Evolutionary conservation across 2,888 invertebrate species (phyloP), one percentile per base, ranked within the genome.

Genomic region (Pilophorus perplexus): DNA sequence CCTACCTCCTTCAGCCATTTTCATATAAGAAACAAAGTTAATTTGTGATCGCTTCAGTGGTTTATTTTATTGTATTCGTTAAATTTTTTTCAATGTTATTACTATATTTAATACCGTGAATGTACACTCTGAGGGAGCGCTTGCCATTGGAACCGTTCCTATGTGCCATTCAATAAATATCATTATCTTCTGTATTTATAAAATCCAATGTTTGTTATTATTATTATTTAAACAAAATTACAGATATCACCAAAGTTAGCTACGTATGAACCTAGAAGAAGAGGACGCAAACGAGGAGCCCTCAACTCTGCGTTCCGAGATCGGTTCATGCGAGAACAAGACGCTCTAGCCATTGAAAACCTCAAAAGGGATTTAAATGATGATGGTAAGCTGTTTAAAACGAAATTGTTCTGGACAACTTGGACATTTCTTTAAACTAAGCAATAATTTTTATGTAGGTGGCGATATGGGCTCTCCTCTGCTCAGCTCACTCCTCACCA

Each of bases 401-500:
- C 33, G 10, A 10, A 6, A 33, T 10, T 33, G 33, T 33, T 33
- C 33, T 8, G 33, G 33, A 33, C 33, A n/a, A n/a, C n/a, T n/a
- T n/a, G n/a, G 14, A 14, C 16, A 44, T 5, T 14, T 44, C 3
- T 44, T n/a, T n/a, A n/a, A n/a, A n/a, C n/a, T n/a, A n/a, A n/a
- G n/a, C n/a, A n/a, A n/a, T n/a, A n/a, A n/a, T n/a, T n/a, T n/a
- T n/a, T n/a, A n/a, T n/a, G n/a, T n/a, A n/a, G n/a, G n/a, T n/a
- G 64, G 52, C 40, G 64, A 64, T 6, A 52, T 70, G 79, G 79
- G 69, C 44, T 73, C 73, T 8, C 73, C 73, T 6, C 67, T 73
- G 27, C 66, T 73, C 38, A 74, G 81, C 79, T 69, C 81, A 79
- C n/a, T 81, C 78, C 69, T 81, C 78, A 2, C 75, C 79, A 48